A percentile compares a stretch with the other conserved stretches of the same genome.
Conservation (phyloP, 1,140 invertebrate species). For the Papilio xuthus region DNA sequence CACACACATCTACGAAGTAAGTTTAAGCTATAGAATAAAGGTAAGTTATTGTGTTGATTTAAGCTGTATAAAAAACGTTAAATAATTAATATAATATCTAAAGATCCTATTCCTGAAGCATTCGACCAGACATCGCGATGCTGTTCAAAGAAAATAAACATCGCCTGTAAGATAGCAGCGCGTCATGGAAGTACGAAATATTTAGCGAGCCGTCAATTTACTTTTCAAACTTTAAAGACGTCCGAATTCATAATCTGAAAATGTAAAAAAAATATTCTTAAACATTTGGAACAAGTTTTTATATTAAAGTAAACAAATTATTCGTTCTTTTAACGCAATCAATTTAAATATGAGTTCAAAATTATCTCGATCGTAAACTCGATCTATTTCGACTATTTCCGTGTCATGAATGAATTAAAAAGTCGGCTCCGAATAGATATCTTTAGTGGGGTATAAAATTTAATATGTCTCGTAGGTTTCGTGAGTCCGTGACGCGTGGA, state of each 20-base stretch:
- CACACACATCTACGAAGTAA: neutral
- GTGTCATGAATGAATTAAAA: conserved; percentile 53
- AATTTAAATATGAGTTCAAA: conserved; percentile 22
- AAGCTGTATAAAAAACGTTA: neutral
- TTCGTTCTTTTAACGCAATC: conserved; percentile 17
- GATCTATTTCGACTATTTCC: conserved; percentile 55
- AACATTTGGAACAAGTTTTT: conserved; percentile 10
- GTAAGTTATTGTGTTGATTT: neutral
- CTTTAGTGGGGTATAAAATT: conserved; percentile 59
- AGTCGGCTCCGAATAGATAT: conserved; percentile 46
- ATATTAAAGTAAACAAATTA: conserved; percentile 13
- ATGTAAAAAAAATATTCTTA: neutral
- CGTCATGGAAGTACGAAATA: conserved; percentile 1
- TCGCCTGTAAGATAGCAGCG: neutral
- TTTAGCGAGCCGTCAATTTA: neutral
- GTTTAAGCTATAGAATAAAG: neutral
- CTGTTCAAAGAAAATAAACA: conserved; percentile 37
- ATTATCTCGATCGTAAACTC: conserved; percentile 38
- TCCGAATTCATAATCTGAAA: neutral
- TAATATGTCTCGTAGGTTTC: conserved; percentile 58
- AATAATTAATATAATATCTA: conserved; percentile 13
- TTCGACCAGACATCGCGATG: conserved; percentile 35
- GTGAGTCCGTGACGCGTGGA: conserved; percentile 69
- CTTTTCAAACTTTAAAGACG: conserved; percentile 14
- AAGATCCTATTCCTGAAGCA: conserved; percentile 19